Percentiles rank a stretch among this genome's conserved stretches.
phyloP scores from a whole-genome alignment of 2,797 vertebrate genomes.

The Loris lydekkerianus region DNA sequence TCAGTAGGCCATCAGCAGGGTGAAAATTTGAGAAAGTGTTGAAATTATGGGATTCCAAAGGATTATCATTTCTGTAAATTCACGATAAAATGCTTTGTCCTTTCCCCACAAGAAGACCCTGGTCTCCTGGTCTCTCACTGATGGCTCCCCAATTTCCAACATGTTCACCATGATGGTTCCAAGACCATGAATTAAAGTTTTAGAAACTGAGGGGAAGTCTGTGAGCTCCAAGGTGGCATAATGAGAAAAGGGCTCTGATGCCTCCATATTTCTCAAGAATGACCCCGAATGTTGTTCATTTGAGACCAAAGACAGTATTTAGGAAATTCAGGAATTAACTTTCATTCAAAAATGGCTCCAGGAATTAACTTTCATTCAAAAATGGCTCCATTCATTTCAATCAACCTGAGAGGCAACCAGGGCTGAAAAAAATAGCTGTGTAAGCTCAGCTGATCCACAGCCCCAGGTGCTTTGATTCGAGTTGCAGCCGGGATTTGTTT shows the following conservation, averaged over 20 bases:
- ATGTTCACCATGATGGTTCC: neutral
- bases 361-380: slow-evolving; percentile 73
- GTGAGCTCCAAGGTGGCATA: neutral
- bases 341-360: slow-evolving; percentile 66
- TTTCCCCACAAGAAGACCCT: neutral
- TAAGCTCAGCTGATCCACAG: slow-evolving; percentile 75
- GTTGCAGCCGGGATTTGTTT: slow-evolving; percentile 89
- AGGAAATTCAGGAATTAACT: slow-evolving; percentile 59
- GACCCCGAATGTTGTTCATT: slow-evolving; percentile 30
- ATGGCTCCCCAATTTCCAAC: neutral
- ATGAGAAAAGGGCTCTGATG: slow-evolving; percentile 4
- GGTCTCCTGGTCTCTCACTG: neutral
- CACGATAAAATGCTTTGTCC: neutral
- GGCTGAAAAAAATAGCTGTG: slow-evolving; percentile 82
- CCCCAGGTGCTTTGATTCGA: slow-evolving; percentile 87
- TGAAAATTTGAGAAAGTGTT: neutral
- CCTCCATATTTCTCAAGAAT: slow-evolving; percentile 41
- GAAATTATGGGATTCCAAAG: slow-evolving; percentile 19
- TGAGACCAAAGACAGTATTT: slow-evolving; percentile 57
- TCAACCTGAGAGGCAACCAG: slow-evolving; percentile 72
- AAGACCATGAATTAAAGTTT: neutral
- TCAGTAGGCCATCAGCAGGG: neutral
- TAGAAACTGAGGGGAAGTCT: slow-evolving; percentile 11
- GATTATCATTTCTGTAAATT: slow-evolving; percentile 16
- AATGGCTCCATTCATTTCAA: slow-evolving; percentile 72